phyloP scores from a whole-genome alignment of 1,140 invertebrate genomes.

The Brachionus calyciflorus region DNA sequence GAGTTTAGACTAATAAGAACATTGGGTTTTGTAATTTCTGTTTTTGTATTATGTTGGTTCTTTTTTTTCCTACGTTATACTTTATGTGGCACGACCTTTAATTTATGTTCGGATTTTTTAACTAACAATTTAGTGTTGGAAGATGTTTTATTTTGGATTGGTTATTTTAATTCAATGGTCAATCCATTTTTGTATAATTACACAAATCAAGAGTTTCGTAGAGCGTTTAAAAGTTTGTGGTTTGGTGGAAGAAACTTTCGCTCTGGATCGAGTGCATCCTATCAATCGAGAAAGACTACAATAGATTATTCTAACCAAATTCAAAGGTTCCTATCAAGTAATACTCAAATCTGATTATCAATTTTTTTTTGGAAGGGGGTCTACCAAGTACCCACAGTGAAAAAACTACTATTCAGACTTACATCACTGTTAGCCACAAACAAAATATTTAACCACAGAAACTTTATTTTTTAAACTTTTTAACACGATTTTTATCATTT shows the following conservation, averaged over 20 bases:
- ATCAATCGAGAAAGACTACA: neutral
- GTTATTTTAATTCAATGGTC: conserved; percentile 93
- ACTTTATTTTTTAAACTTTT: too few relatives aligned
- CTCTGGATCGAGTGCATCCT: neutral
- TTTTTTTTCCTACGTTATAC: conserved; percentile 75
- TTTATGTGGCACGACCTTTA: conserved; percentile 11
- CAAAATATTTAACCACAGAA: too few relatives aligned
- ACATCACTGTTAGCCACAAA: too few relatives aligned
- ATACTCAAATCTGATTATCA: too few relatives aligned
- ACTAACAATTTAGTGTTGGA: neutral
- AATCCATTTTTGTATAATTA: conserved; percentile 79
- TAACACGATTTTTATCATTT: too few relatives aligned
- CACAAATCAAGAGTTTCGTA: conserved; percentile 95
- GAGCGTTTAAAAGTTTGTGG: conserved; percentile 76
- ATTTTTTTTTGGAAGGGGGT: too few relatives aligned
- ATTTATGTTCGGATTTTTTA: conserved; percentile 6
- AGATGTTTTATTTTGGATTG: conserved; percentile 72
- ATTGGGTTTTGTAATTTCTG: conserved; percentile 89
- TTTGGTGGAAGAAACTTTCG: neutral
- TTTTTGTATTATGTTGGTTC: conserved; percentile 89
- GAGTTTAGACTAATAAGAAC: conserved; percentile 92
- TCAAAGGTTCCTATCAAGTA: too few relatives aligned
- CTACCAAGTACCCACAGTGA: too few relatives aligned
- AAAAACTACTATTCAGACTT: too few relatives aligned
- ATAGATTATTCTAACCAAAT: too few relatives aligned